These are phyloP conservation scores for Tenthredo livida DNA, from an alignment of 2,888 invertebrate genomes.

Conservation along the genomic window DNA sequence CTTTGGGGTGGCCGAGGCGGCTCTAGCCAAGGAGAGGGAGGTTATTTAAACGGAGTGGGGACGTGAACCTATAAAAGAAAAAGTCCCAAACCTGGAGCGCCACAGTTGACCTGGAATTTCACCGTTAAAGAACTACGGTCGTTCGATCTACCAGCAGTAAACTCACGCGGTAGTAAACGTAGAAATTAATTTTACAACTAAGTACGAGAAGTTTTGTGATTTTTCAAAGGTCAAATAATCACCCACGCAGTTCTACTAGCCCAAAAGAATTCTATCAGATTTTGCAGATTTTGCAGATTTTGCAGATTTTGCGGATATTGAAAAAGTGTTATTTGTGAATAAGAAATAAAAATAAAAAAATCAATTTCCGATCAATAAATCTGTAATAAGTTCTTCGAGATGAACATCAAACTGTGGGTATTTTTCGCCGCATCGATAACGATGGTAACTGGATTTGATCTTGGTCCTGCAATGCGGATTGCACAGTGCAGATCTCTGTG, in stretches of 20 bases:
- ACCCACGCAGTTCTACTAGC: neutral
- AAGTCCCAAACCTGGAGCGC: constrained; percentile 71
- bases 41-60: constrained; percentile 64
- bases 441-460: constrained; percentile 69
- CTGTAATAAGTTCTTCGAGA: constrained; percentile 50
- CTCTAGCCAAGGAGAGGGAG: constrained; percentile 55
- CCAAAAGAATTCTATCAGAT: neutral
- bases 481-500: constrained; percentile 76
- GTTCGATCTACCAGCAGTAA: neutral
- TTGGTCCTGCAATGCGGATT: constrained; percentile 72
- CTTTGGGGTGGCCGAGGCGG: constrained; percentile 62
- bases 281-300: no score
- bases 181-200: neutral
- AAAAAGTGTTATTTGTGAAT: constrained; percentile 53
- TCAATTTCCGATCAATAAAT: constrained; percentile 1
- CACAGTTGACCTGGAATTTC: constrained; percentile 73
- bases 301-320: neutral
- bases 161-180: constrained; percentile 37
- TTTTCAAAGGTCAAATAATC: neutral
- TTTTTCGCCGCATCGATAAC: constrained; percentile 63
- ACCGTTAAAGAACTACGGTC: constrained; percentile 56
- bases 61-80: constrained; percentile 73
- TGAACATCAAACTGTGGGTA: constrained; percentile 62
- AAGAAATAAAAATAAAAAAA: neutral
- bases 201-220: neutral